These are phyloP conservation scores for Deilephila elpenor DNA, from an alignment of 2,888 invertebrate genomes.

Conservation along the genomic window DNA sequence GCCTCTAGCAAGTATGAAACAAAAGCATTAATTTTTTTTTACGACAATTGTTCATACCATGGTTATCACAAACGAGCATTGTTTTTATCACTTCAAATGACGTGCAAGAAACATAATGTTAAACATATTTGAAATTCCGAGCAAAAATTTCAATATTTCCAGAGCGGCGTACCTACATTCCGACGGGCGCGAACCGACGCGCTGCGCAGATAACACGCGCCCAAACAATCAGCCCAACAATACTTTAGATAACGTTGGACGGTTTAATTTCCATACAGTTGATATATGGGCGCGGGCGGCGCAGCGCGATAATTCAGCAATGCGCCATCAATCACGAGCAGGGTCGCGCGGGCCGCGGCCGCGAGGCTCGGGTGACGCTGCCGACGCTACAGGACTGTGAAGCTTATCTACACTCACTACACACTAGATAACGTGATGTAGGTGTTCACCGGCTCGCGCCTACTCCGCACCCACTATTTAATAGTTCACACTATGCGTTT, in stretches of 20 bases:
- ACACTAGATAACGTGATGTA: conserved; percentile 49
- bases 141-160: conserved; percentile 15
- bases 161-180: background rate
- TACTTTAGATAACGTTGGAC: conserved; percentile 24
- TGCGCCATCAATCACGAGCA: conserved; percentile 30
- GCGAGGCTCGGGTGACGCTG: conserved; percentile 14
- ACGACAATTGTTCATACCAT: background rate
- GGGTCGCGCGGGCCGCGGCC: conserved; percentile 24
- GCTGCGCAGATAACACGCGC: background rate
- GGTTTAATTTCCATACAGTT: conserved; percentile 28
- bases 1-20: background rate
- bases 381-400: background rate
- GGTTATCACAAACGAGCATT: background rate
- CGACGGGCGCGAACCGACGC: conserved; percentile 19
- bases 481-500: background rate
- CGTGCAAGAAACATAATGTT: background rate
- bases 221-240: conserved; percentile 23
- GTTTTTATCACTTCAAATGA: background rate
- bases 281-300: conserved; percentile 15
- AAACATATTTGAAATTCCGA: conserved; percentile 10
- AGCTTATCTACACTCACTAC: conserved; percentile 37
- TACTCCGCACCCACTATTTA: background rate
- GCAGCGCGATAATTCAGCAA: conserved; percentile 28
- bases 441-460: conserved; percentile 33
- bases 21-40: background rate